phyloP scores from a whole-genome alignment of 2,888 invertebrate species.

The Branchipolynoe longqiensis region DNA sequence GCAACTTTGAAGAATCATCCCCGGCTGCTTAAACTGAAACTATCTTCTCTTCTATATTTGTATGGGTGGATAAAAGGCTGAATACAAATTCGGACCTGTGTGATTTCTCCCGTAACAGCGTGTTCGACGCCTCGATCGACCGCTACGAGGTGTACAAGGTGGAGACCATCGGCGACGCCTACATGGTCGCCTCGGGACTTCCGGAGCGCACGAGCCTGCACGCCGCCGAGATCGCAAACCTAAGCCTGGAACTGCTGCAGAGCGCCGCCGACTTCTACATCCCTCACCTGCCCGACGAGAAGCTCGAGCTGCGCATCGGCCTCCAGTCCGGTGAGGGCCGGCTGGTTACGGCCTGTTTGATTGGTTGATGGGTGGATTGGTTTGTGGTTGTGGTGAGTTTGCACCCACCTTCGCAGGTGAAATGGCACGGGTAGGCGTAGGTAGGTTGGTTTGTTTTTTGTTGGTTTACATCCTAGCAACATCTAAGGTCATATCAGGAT shows the following conservation, averaged over 20 bases:
- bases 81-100: too few relatives aligned
- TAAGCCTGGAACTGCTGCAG: slow-evolving; percentile 51
- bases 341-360: background rate
- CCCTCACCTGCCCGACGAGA: slow-evolving; percentile 22
- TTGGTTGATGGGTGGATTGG: too few relatives aligned
- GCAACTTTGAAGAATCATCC: too few relatives aligned
- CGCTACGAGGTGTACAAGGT: slow-evolving; percentile 58
- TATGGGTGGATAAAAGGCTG: too few relatives aligned
- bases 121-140: slow-evolving; percentile 51
- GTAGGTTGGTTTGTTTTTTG: too few relatives aligned
- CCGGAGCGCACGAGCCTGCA: slow-evolving; percentile 40
- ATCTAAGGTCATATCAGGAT: too few relatives aligned
- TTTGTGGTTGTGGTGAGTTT: too few relatives aligned
- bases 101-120: slow-evolving; percentile 16
- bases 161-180: slow-evolving; percentile 59
- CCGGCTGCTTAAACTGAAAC: too few relatives aligned
- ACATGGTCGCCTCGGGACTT: slow-evolving; percentile 58
- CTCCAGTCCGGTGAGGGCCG: slow-evolving; percentile 49
- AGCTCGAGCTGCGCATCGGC: slow-evolving; percentile 48
- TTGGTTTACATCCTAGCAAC: too few relatives aligned
- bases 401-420: too few relatives aligned
- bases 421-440: too few relatives aligned
- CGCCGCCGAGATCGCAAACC: slow-evolving; percentile 50
- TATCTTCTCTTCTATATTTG: too few relatives aligned
- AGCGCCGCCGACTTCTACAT: slow-evolving; percentile 20